Percentiles rank a stretch among this genome's conserved stretches.
phyloP scores from a whole-genome alignment of 2,888 invertebrate species.

The Rhingia campestris region DNA sequence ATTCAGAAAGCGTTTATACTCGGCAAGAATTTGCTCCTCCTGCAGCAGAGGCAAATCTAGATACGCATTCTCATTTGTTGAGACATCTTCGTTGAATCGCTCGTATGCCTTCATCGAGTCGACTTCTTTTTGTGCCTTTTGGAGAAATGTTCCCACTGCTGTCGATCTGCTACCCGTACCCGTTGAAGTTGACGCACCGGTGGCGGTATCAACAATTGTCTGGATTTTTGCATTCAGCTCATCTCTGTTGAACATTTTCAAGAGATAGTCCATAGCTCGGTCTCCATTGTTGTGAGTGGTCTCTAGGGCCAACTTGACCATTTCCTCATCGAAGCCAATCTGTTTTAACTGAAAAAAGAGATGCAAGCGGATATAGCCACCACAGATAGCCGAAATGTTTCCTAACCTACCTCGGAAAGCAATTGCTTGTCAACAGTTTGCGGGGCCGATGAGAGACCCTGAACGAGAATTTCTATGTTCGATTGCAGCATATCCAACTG shows the following conservation, averaged over 20 bases:
- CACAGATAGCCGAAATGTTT: not conserved
- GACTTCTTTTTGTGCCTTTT: constrained; percentile 77
- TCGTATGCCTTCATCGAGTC: constrained; percentile 83
- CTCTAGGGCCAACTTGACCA: constrained; percentile 84
- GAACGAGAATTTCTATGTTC: constrained; percentile 75
- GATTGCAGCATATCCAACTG: constrained; percentile 80
- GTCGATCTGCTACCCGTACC: constrained; percentile 58
- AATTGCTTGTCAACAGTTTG: constrained; percentile 74
- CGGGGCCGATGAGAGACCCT: constrained; percentile 71
- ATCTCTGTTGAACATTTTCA: constrained; percentile 80
- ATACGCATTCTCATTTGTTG: constrained; percentile 87
- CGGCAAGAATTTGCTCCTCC: constrained; percentile 87
- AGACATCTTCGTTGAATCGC: constrained; percentile 85
- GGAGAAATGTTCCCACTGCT: constrained; percentile 75
- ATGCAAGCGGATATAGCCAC: constrained; percentile 14
- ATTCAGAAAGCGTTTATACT: constrained; percentile 86
- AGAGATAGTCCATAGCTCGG: constrained; percentile 85
- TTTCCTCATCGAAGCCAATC: constrained; percentile 85
- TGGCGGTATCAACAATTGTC: constrained; percentile 77
- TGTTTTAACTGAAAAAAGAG: constrained; percentile 83
- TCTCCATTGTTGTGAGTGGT: constrained; percentile 84
- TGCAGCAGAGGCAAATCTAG: constrained; percentile 88
- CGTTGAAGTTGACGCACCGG: constrained; percentile 76
- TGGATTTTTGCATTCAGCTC: constrained; percentile 78
- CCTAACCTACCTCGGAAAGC: constrained; percentile 75